phyloP scores from a whole-genome alignment of 2,797 vertebrate genomes.

The Halcyon smyrnensis region DNA sequence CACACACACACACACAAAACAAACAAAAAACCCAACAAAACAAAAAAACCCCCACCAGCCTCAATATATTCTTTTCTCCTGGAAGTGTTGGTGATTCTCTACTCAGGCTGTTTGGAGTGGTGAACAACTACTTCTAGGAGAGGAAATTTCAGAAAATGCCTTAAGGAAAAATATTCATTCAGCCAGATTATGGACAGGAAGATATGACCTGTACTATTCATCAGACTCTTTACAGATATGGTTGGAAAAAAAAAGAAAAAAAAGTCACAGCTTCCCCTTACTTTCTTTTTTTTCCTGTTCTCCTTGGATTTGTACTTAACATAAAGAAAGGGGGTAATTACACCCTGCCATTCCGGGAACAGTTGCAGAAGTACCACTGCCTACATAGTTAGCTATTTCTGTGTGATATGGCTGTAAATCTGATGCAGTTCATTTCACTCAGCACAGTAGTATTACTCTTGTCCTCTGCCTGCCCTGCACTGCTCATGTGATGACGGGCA shows the following conservation, averaged over 20 bases:
- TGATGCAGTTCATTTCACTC: background rate
- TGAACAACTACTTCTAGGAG: background rate
- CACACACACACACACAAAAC: no score
- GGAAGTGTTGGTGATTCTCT: background rate
- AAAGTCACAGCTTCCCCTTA: background rate
- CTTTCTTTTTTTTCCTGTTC: background rate
- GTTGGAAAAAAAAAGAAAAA: background rate
- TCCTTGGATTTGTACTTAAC: background rate
- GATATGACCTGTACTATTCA: background rate
- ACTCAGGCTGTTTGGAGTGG: background rate
- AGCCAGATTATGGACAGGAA: background rate
- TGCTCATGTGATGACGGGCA: background rate
- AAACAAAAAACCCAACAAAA: background rate
- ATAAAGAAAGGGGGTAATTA: accelerated
- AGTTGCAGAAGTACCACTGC: background rate
- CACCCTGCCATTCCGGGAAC: background rate
- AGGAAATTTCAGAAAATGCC: background rate
- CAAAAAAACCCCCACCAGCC: background rate
- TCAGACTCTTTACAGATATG: background rate
- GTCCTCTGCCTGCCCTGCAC: background rate
- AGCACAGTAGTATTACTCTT: background rate
- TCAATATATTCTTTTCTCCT: background rate
- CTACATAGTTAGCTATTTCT: background rate
- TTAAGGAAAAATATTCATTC: background rate
- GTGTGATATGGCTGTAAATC: background rate